Evolutionary conservation across 1,140 invertebrate species (phyloP), one percentile per base, ranked within the genome.

Genomic region (Drosophila sechellia): DNA sequence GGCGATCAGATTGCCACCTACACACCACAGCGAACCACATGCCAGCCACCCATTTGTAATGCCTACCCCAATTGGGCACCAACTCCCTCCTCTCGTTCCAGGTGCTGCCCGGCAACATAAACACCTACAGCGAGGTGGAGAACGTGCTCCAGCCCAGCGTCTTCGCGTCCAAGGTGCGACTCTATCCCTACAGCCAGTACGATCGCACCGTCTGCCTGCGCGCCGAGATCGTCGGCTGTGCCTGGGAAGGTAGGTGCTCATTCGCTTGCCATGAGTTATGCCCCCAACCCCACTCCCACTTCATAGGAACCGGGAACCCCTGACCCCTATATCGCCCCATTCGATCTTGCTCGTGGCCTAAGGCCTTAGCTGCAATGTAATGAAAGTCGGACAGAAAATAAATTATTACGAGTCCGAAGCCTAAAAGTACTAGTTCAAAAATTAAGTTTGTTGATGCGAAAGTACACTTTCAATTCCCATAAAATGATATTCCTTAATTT

Each of bases 161-260:
- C 74, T 94, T 98, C 35, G 97, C 97, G 0, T 96, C 95, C 45
- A 96, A 95, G 93, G 95, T 98, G 46, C 95, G 97, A 46, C 96
- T 98, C 92, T 95, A 98, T 85, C 98, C 98, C 13, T 97, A 96
- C 93, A 97, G 96, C 57, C 94, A 96, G 61, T 96, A 98, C 91
- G 96, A 96, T 25, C 94, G 98, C 49, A 98, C 97, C 0, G 96
- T 98, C 17, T 98, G 98, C 92, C 96, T 98, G 95, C 93, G 98
- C 76, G 96, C 98, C 6, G 97, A 98, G 93, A 93, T 98, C 55
- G 96, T 97, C 83, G 97, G 97, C 60, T 98, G 97, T 91, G 94
- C 94, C 43, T 97, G 96, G 96, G 95, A 95, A 94, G 96, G 96
- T 97, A 94, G 31, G 65, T 68, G 45, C n/a, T 31, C 42, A 31